Conservation (phyloP, 2,113 vertebrate genomes). For the Apeltes quadracus region DNA sequence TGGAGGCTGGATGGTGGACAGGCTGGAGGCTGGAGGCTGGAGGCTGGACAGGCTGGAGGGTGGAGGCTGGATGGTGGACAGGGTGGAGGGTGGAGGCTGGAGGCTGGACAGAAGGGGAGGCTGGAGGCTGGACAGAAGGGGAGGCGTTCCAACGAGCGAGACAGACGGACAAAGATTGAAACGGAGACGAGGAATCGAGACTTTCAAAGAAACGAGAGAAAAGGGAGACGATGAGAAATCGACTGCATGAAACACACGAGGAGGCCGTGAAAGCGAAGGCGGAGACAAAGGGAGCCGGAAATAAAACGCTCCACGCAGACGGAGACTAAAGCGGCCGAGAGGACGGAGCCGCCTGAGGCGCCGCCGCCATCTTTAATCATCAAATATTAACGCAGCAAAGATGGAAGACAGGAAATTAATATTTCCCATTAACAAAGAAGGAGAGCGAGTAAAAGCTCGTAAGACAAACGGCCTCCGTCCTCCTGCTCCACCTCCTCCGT, state of each 20-base stretch:
- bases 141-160: neutral
- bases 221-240: neutral
- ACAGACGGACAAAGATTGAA: neutral
- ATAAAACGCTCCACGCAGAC: slow-evolving; percentile 25
- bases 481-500: neutral
- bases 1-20: too few species aligned
- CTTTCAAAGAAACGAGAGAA: neutral
- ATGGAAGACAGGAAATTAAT: slow-evolving; percentile 70
- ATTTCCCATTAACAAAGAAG: slow-evolving; percentile 59
- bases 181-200: neutral
- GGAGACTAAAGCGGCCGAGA: neutral
- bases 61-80: too few species aligned
- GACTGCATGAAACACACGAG: neutral
- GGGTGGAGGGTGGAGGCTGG: too few species aligned
- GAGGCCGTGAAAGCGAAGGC: neutral
- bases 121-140: too few species aligned
- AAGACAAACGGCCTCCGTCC: slow-evolving; percentile 45
- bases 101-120: too few species aligned
- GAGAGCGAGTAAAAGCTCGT: slow-evolving; percentile 8
- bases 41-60: too few species aligned
- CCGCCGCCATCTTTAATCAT: slow-evolving; percentile 59
- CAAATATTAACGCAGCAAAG: slow-evolving; percentile 68
- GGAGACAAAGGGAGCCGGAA: neutral
- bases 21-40: too few species aligned
- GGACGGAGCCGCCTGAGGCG: slow-evolving; percentile 20